Percentiles rank a stretch among this genome's conserved stretches.
Evolutionary conservation across 1,140 invertebrate genomes (phyloP).

Genomic region (Drosophila parabipectinata): DNA sequence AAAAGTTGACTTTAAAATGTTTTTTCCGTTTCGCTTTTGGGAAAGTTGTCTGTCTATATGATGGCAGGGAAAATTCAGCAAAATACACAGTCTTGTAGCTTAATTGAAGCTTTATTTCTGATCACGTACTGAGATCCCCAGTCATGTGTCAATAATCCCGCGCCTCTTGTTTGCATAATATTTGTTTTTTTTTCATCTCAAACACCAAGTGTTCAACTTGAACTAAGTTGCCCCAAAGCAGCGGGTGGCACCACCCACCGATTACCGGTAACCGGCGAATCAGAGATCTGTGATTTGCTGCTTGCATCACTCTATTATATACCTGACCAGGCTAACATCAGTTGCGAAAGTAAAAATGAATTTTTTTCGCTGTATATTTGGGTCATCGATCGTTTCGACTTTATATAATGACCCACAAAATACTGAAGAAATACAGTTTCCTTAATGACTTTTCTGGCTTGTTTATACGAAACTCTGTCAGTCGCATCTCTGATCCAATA

Average conservation of each 20-base stretch:
- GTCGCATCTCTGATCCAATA: constrained; percentile 59
- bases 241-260: constrained; percentile 39
- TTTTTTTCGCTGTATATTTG: background rate
- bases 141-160: constrained; percentile 30
- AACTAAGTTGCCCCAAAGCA: constrained; percentile 10
- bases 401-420: constrained; percentile 72
- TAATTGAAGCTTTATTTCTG: constrained; percentile 38
- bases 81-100: constrained; percentile 16
- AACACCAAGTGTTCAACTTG: constrained; percentile 19
- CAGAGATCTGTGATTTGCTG: background rate
- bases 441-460: constrained; percentile 62
- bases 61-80: constrained; percentile 11
- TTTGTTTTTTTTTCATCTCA: background rate
- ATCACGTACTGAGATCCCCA: constrained; percentile 14
- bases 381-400: constrained; percentile 9
- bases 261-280: background rate
- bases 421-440: constrained; percentile 47
- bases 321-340: constrained; percentile 28
- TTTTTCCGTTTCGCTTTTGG: constrained; percentile 34
- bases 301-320: constrained; percentile 13
- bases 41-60: constrained; percentile 29
- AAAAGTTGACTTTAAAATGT: constrained; percentile 13
- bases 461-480: constrained; percentile 34
- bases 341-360: constrained; percentile 44
- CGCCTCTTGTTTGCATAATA: constrained; percentile 38